A percentile compares a stretch with the other conserved stretches of the same genome.
Evolutionary conservation across 1,140 invertebrate genomes (phyloP).

Genomic region (Pseudobourletiella spinata): DNA sequence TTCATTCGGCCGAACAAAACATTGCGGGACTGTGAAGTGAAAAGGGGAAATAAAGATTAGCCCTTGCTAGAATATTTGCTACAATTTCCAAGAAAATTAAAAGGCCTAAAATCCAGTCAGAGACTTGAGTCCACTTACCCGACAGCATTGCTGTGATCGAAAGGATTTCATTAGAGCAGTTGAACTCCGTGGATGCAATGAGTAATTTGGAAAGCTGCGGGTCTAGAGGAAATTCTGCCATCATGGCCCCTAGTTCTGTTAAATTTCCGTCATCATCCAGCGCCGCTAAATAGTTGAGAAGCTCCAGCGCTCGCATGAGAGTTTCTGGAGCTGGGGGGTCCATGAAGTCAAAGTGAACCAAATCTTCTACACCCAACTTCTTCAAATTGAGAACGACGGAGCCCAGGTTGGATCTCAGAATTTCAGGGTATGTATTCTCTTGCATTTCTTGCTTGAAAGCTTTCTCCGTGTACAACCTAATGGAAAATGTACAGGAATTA

Average conservation of each 20-base stretch:
- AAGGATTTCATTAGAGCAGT: slow-evolving; percentile 98
- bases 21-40: slow-evolving; percentile 78
- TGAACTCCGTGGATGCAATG: slow-evolving; percentile 91
- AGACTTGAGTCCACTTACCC: slow-evolving; percentile 53
- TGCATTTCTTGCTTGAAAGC: slow-evolving; percentile 99
- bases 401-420: slow-evolving; percentile 90
- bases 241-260: slow-evolving; percentile 92
- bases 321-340: slow-evolving; percentile 99
- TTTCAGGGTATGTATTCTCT: slow-evolving; percentile 99
- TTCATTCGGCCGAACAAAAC: slow-evolving; percentile 97
- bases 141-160: slow-evolving; percentile 99
- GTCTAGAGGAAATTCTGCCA: slow-evolving; percentile 99
- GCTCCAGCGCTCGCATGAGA: slow-evolving; percentile 95
- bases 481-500: not conserved
- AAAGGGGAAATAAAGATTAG: slow-evolving; percentile 7
- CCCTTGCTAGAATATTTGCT: too few species aligned
- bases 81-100: too few species aligned
- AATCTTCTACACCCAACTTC: slow-evolving; percentile 97
- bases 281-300: slow-evolving; percentile 93
- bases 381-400: slow-evolving; percentile 97
- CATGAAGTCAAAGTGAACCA: slow-evolving; percentile 99
- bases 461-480: slow-evolving; percentile 96
- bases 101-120: too few species aligned
- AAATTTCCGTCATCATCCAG: slow-evolving; percentile 95
- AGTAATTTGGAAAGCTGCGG: slow-evolving; percentile 99